Evolutionary conservation across 2,888 invertebrate species (phyloP).

Genomic region (Pyrocoelia pectoralis): DNA sequence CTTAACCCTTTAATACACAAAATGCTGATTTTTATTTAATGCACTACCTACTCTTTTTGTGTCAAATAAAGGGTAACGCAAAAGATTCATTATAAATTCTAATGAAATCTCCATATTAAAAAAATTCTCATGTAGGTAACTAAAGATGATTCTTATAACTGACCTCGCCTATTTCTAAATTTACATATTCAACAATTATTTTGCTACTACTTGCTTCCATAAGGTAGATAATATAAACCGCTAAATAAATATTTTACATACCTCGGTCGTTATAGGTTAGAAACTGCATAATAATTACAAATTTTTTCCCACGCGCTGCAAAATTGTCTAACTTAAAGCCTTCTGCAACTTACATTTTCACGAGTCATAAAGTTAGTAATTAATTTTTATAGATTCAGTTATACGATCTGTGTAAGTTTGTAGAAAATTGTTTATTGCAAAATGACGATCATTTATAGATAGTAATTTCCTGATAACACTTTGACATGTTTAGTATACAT

Average conservation of each 20-base stretch:
- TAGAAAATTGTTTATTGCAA: no score
- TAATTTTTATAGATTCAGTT: no score
- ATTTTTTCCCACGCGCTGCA: neutral
- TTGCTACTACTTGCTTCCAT: conserved; percentile 2
- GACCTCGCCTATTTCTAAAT: conserved; percentile 1
- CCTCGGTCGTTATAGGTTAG: neutral
- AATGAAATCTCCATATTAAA: conserved; percentile 38
- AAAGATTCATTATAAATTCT: conserved; percentile 40
- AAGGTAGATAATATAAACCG: neutral
- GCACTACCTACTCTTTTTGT: conserved; percentile 21
- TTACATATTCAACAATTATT: conserved; percentile 12
- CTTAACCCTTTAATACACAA: conserved; percentile 43
- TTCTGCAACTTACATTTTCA: no score
- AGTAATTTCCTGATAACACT: no score
- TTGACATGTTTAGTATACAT: no score
- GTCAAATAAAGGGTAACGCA: conserved; percentile 28
- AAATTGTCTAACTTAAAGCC: no score
- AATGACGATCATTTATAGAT: no score
- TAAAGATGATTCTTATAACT: conserved; percentile 29
- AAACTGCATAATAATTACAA: conserved; percentile 3
- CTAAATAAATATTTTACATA: conserved; percentile 10
- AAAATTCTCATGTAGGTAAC: conserved; percentile 43
- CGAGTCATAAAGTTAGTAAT: no score
- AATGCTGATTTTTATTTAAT: conserved; percentile 29
- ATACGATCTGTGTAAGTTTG: no score